phyloP scores from a whole-genome alignment of 2,888 invertebrate species.

The Elmis aenea region DNA sequence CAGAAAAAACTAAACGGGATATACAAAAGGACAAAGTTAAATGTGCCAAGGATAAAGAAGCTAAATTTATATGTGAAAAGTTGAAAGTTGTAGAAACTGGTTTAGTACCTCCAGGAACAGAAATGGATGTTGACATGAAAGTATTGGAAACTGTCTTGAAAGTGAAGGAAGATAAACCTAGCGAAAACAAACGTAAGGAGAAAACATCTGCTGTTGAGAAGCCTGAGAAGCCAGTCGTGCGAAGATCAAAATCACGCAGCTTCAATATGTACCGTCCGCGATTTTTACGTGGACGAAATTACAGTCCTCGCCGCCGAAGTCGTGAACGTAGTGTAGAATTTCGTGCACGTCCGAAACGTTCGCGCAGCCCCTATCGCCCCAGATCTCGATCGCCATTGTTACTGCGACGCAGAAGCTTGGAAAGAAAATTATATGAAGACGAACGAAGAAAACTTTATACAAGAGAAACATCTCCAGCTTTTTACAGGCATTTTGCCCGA shows the following conservation, averaged over 20 bases:
- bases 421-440: too few species aligned
- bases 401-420: not conserved
- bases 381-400: not conserved
- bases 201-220: not conserved
- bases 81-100: constrained; percentile 46
- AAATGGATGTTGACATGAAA: constrained; percentile 42
- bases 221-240: not conserved
- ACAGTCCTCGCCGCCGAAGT: not conserved
- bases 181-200: not conserved
- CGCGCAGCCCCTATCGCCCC: not conserved
- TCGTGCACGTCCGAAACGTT: not conserved
- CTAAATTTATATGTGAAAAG: constrained; percentile 43
- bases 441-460: constrained; percentile 1
- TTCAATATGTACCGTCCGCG: not conserved
- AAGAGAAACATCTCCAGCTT: constrained; percentile 1
- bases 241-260: not conserved
- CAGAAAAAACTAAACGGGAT: constrained; percentile 44
- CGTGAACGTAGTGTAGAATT: not conserved
- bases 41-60: constrained; percentile 42
- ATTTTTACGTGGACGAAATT: not conserved
- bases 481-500: not conserved
- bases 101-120: constrained; percentile 47
- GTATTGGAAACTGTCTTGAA: constrained; percentile 13
- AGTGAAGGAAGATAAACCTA: constrained; percentile 7
- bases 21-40: constrained; percentile 44